Base-by-base conservation (phyloP, 1,140 invertebrate species). In the Leptinotarsa undecemlineata region DNA sequence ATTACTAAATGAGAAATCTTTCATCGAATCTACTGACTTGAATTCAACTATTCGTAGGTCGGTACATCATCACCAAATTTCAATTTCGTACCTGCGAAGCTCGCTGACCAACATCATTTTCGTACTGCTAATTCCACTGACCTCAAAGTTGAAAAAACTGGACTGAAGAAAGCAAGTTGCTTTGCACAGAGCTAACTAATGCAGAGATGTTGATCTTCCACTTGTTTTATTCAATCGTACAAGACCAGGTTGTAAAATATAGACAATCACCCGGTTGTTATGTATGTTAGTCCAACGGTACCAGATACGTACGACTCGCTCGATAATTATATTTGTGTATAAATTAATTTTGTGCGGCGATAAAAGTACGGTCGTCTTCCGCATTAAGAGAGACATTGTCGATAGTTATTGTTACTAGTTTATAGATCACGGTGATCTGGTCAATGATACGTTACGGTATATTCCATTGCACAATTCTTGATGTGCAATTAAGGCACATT, bases 311-410 rank as follows among this genome's bases (percentile, higher is more conserved):
- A 48, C 70, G 70, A 76, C 42, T 73, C 66, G 47, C 57, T 71
- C 68, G 68, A 74, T 77, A 74, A 74, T 74, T 77, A 77, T 76
- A 76, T 77, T 74, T 77, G 72, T 77, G 68, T 77, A 74, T 77
- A 77, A 74, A 72, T 74, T 77, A 77, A 74, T 74, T 72, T 72
- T 72, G 42, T 23, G 69, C 72, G 70, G 61, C 76, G 47, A 61
- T 69, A 66, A 73, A 60, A 57, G 51, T 57, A 17, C 15, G 15
- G 51, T 57, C 51, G 63, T 75, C 69, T 75, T 75, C 74, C 69
- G 68, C 48, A 70, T 69, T 62, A 57, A 26, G 19, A 51, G 20
- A 62, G 20, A 63, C 71, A 51, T 51, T 75, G 51, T 57, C n/a
- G 51, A 15, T 57, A 57, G 15, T 15, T 19, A 57, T 15, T 57